Base-by-base conservation (phyloP, 1,140 invertebrate species). In the Trichoplusia ni region DNA sequence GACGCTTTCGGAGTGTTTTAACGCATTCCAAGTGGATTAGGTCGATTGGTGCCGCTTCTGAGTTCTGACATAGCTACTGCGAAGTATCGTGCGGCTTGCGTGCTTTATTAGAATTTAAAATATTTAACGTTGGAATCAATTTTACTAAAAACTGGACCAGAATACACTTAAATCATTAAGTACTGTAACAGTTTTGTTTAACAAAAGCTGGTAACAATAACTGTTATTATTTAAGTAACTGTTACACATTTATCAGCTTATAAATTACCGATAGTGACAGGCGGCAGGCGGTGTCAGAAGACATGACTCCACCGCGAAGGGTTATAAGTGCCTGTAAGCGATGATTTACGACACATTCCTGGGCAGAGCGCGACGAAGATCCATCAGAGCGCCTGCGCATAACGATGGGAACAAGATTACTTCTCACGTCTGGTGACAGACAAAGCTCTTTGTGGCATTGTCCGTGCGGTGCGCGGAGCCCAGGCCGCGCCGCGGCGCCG, bases 291-390 rank as follows among this genome's bases (percentile, higher is more conserved):
- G 38, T 54, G 44, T 46, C 56, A 44, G 54, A 44, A 44, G 54
- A n/a, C 44, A 5, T 38, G 38, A 38, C 23, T 59, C 38, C 19
- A 6, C 56, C 70, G 63, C 40, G 67, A 71, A 60, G 46, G 71
- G 64, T 73, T 73, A 69, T 64, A 67, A 40, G 31, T 47, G 31
- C 8, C 56, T 60, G 47, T 46, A 60, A 11, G 14, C 19, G 65
- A 82, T 84, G 84, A 82, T 84, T 81, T 85, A 85, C 69, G 75
- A 63, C 65, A 69, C 81, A 87, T 85, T 87, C 82, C 82, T 78
- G 67, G 49, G 65, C 56, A 37, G 64, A 63, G 58, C 53, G 37
- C 51, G 38, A 51, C 62, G 54, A 66, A 56, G 54, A 64, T 67
- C 62, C 35, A 70, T 63, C 64, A 70, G 46, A 66, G 70, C 67